Evolutionary conservation across 1,140 invertebrate genomes (phyloP).

Genomic region (Belonocnema kinseyi): DNA sequence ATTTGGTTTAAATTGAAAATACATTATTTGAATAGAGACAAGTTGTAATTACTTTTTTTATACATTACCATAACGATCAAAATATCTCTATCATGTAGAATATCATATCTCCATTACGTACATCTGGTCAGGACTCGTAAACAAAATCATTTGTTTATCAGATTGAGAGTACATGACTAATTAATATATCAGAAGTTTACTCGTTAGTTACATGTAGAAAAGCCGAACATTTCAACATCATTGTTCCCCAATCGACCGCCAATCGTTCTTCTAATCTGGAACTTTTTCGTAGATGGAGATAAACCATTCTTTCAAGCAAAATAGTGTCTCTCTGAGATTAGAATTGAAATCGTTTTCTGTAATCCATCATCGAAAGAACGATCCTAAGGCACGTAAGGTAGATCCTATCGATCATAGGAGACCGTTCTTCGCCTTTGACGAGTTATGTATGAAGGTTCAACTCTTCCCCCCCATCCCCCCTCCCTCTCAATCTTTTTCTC

Average conservation of each 20-base stretch:
- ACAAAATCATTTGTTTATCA: constrained; percentile 4
- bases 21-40: no score
- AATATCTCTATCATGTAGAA: no score
- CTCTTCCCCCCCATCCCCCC: not conserved
- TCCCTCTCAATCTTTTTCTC: not conserved
- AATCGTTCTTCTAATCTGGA: not conserved
- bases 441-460: constrained; percentile 16
- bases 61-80: no score
- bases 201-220: not conserved
- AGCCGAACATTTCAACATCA: not conserved
- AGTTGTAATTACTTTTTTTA: no score
- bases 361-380: constrained; percentile 1
- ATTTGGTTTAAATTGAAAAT: no score
- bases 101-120: no score
- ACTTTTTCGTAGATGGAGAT: not conserved
- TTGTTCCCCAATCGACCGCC: not conserved
- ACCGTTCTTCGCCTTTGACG: constrained; percentile 12
- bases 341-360: constrained; percentile 12
- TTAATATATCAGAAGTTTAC: not conserved
- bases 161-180: not conserved
- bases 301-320: constrained; percentile 1
- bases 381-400: constrained; percentile 1
- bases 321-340: constrained; percentile 5
- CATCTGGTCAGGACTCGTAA: not conserved
- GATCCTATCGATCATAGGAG: constrained; percentile 15